Conservation (phyloP, 2,888 invertebrate genomes). For the Agrotis clavis region DNA sequence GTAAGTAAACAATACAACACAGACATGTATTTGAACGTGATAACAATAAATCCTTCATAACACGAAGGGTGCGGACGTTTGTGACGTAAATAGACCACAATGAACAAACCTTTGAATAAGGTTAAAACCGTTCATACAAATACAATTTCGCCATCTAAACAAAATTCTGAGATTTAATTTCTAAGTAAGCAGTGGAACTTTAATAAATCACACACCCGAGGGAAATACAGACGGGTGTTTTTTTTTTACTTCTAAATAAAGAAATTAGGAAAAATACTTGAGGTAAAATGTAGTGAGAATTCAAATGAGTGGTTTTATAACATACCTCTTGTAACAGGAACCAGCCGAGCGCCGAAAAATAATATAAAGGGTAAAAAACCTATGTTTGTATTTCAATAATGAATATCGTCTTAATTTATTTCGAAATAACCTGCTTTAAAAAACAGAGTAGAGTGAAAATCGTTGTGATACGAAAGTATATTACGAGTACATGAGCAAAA, state of each 20-base stretch:
- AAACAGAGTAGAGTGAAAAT: no score
- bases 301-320: constrained; percentile 17
- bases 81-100: constrained; percentile 34
- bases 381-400: constrained; percentile 13
- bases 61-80: constrained; percentile 26
- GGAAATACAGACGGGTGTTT: constrained; percentile 30
- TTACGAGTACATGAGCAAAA: no score
- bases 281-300: constrained; percentile 31
- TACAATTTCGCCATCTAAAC: constrained; percentile 24
- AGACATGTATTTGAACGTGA: constrained; percentile 22
- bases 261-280: constrained; percentile 39
- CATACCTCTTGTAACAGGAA: not conserved
- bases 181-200: constrained; percentile 26
- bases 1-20: constrained; percentile 26
- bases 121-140: constrained; percentile 20
- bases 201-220: constrained; percentile 29
- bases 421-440: not conserved
- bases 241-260: constrained; percentile 16
- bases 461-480: no score
- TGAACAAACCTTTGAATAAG: constrained; percentile 22
- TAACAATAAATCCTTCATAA: constrained; percentile 44
- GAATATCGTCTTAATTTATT: constrained; percentile 12
- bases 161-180: constrained; percentile 38
- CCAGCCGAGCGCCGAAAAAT: constrained; percentile 11
- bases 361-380: constrained; percentile 20